These are phyloP conservation scores for Hippasteria phrygiana DNA, from an alignment of 53 echinoderm and acorn worm species.

Conservation along the genomic window DNA sequence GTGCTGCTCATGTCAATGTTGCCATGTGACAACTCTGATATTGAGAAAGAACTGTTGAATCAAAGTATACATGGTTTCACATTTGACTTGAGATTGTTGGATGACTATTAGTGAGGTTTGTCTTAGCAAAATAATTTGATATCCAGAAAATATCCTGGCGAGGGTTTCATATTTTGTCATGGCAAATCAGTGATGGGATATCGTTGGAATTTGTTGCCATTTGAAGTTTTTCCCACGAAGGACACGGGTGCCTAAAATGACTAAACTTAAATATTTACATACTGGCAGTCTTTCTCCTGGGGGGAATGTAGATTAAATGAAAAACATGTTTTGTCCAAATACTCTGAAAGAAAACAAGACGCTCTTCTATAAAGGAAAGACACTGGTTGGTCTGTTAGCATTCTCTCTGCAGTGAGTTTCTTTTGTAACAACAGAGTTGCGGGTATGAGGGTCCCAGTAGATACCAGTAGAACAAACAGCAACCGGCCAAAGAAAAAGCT, in stretches of 20 bases:
- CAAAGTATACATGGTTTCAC: too few relatives aligned
- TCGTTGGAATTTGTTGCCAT: background rate
- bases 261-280: background rate
- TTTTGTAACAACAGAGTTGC: background rate
- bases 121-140: too few relatives aligned
- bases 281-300: background rate
- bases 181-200: too few relatives aligned
- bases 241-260: background rate
- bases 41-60: too few relatives aligned
- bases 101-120: too few relatives aligned
- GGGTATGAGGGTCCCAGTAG: background rate
- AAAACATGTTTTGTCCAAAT: background rate
- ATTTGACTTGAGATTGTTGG: too few relatives aligned
- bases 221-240: background rate
- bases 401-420: background rate
- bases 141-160: too few relatives aligned
- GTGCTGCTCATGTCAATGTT: background rate
- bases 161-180: too few relatives aligned
- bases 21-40: background rate
- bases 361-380: background rate
- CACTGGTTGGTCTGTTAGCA: background rate
- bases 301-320: background rate
- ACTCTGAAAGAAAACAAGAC: background rate
- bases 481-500: background rate
- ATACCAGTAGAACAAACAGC: constrained; percentile 22